Percentiles rank a stretch among this genome's conserved stretches.
Evolutionary conservation across 2,113 vertebrate genomes (phyloP).

Genomic region (Chamaetylas fuelleborni): DNA sequence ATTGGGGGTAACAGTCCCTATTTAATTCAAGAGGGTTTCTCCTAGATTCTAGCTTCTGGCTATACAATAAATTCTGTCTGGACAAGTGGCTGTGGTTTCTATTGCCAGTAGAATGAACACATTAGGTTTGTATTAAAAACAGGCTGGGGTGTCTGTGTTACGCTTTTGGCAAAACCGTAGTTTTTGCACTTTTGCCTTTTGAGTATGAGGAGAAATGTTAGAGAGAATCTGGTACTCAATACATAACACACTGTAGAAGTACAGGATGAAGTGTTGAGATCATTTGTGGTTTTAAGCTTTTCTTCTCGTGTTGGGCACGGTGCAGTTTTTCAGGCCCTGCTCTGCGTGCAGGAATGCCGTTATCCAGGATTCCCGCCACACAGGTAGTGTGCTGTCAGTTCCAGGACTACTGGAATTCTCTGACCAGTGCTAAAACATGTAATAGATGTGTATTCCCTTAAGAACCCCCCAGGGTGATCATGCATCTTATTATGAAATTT

Average conservation of each 20-base stretch:
- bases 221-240: neutral
- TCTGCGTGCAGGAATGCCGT: accelerated
- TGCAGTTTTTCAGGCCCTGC: neutral
- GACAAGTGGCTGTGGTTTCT: conserved; percentile 26
- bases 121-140: neutral
- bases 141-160: neutral
- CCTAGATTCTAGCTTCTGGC: conserved; percentile 47
- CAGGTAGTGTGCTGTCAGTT: neutral
- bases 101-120: neutral
- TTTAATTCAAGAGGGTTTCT: conserved; percentile 33
- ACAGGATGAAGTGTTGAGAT: neutral
- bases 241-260: neutral
- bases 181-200: neutral
- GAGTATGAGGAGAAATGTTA: neutral
- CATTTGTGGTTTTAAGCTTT: neutral
- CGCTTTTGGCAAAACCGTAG: neutral
- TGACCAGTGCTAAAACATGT: neutral
- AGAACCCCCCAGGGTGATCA: neutral
- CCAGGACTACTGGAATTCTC: neutral
- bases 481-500: neutral
- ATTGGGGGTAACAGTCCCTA: neutral
- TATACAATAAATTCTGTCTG: conserved; percentile 34
- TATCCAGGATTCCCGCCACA: neutral
- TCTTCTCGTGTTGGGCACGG: neutral
- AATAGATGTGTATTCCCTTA: neutral